Conservation (phyloP, 2,888 invertebrate species). For the Agonopterix arenella region DNA sequence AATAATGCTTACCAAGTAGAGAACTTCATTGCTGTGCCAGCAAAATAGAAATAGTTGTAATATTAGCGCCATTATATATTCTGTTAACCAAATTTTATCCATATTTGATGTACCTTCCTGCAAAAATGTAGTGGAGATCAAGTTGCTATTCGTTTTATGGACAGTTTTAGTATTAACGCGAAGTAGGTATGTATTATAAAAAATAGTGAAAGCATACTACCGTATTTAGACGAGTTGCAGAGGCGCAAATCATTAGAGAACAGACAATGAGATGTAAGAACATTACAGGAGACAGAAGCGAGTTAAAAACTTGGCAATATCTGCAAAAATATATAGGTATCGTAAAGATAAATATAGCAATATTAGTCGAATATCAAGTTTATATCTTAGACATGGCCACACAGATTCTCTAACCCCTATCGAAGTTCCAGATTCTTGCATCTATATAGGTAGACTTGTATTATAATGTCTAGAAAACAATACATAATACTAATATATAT, state of each 20-base stretch:
- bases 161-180: not conserved
- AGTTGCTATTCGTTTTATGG: too few relatives aligned
- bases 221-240: constrained; percentile 54
- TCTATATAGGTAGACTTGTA: too few relatives aligned
- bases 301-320: constrained; percentile 45
- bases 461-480: too few relatives aligned
- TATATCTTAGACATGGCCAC: too few relatives aligned
- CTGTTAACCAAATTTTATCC: constrained; percentile 58
- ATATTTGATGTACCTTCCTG: constrained; percentile 46
- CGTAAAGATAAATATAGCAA: too few relatives aligned
- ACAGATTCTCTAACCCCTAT: too few relatives aligned
- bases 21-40: constrained; percentile 66
- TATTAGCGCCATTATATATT: constrained; percentile 59
- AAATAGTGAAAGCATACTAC: constrained; percentile 22
- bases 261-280: constrained; percentile 65
- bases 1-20: constrained; percentile 38
- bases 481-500: too few relatives aligned
- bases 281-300: constrained; percentile 60
- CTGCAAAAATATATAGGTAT: constrained; percentile 29
- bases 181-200: not conserved
- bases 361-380: too few relatives aligned
- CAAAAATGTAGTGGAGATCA: constrained; percentile 10
- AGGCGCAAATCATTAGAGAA: constrained; percentile 65
- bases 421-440: too few relatives aligned
- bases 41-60: constrained; percentile 65